Evolutionary conservation across 2,113 vertebrate species (phyloP).

Genomic region (Chaetodon auriga): DNA sequence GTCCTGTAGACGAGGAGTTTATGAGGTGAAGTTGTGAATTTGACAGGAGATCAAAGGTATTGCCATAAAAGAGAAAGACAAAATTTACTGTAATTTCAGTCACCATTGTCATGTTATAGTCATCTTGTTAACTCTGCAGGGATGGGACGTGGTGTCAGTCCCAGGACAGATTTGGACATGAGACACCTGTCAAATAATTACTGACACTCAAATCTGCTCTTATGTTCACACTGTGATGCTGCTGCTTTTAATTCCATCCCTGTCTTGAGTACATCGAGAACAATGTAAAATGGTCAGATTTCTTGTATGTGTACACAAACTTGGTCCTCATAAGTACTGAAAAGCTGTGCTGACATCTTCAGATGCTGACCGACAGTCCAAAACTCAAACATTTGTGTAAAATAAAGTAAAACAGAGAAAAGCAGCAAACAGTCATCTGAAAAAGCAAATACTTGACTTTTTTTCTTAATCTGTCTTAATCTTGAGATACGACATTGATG

Average conservation of each 20-base stretch:
- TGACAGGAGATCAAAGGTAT: constrained; percentile 18
- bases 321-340: background rate
- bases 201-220: too few relatives aligned
- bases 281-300: too few relatives aligned
- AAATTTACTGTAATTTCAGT: background rate
- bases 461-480: background rate
- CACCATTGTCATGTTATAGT: background rate
- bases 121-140: background rate
- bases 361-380: background rate
- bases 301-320: background rate
- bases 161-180: too few relatives aligned
- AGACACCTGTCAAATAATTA: too few relatives aligned
- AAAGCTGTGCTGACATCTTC: background rate
- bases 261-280: too few relatives aligned
- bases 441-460: background rate
- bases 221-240: too few relatives aligned
- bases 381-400: background rate
- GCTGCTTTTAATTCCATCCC: background rate
- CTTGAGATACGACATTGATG: background rate
- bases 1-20: background rate
- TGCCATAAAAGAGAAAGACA: background rate
- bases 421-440: background rate
- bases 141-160: background rate
- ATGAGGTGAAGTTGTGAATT: background rate
- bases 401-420: background rate